phyloP scores from a whole-genome alignment of 1,140 invertebrate species.

The Drosophila ananassae region DNA sequence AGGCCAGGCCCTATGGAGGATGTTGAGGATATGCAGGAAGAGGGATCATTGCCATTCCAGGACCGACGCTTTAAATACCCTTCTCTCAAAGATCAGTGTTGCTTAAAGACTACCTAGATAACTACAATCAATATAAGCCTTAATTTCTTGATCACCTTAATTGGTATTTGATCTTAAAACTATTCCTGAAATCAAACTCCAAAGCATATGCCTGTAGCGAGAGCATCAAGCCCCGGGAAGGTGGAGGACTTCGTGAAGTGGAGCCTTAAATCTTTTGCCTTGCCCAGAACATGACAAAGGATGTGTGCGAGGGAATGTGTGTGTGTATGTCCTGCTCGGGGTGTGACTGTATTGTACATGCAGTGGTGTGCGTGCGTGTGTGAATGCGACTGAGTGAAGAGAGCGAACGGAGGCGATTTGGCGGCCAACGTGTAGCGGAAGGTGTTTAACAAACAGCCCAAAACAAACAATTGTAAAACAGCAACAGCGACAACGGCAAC shows the following conservation, averaged over 20 bases:
- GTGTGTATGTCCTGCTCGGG: constrained; percentile 15
- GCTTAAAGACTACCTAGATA: too few species aligned
- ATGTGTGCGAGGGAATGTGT: constrained; percentile 46
- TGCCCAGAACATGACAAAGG: constrained; percentile 80
- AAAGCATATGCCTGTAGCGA: neutral
- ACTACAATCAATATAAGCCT: too few species aligned
- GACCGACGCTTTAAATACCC: constrained; percentile 8
- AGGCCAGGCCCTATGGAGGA: constrained; percentile 56
- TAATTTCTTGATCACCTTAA: neutral
- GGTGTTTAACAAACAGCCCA: constrained; percentile 82
- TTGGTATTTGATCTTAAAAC: neutral
- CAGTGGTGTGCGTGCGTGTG: neutral
- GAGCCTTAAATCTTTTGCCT: constrained; percentile 68
- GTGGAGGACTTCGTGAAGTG: constrained; percentile 8
- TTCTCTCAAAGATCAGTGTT: neutral
- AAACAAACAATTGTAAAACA: constrained; percentile 82
- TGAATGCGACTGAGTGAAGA: constrained; percentile 1
- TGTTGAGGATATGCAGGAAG: constrained; percentile 35
- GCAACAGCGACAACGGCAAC: constrained; percentile 50
- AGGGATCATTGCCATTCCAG: neutral
- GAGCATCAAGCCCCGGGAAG: neutral
- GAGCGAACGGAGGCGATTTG: constrained; percentile 62
- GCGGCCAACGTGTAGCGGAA: constrained; percentile 74
- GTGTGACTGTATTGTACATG: constrained; percentile 2
- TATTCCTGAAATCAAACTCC: neutral